Percentiles rank a stretch among this genome's conserved stretches.
Evolutionary conservation across 2,113 vertebrate species (phyloP).

Genomic region (Pampusana beccarii): DNA sequence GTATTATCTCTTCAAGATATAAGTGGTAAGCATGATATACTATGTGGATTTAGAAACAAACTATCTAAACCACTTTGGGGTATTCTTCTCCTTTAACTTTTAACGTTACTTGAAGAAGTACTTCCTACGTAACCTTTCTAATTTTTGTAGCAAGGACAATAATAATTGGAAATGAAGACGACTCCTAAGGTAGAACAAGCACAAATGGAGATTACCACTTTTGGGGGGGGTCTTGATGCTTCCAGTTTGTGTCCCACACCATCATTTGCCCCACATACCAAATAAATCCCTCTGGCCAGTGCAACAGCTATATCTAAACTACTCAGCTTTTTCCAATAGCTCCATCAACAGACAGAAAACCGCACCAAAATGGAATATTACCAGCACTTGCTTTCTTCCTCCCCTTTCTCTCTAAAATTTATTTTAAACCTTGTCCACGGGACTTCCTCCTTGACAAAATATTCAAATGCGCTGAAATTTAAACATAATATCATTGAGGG

Average conservation of each 20-base stretch:
- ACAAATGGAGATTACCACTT: background rate
- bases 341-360: background rate
- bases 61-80: too few relatives aligned
- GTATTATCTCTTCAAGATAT: background rate
- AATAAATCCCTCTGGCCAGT: background rate
- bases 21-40: background rate
- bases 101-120: background rate
- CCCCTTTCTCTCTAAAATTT: background rate
- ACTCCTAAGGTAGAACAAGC: background rate
- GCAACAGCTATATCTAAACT: background rate
- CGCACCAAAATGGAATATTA: background rate
- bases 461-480: background rate
- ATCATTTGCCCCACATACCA: background rate
- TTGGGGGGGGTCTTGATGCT: background rate
- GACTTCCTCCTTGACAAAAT: background rate
- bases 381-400: background rate
- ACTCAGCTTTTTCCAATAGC: background rate
- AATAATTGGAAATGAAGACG: background rate
- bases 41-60: background rate
- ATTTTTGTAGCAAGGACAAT: background rate
- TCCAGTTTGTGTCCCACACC: background rate
- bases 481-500: background rate
- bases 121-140: background rate
- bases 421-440: background rate
- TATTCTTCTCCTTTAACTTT: background rate